Percentiles rank a stretch among this genome's conserved stretches.
phyloP scores from a whole-genome alignment of 2,797 vertebrate species.

The Lepilemur ruficaudatus region DNA sequence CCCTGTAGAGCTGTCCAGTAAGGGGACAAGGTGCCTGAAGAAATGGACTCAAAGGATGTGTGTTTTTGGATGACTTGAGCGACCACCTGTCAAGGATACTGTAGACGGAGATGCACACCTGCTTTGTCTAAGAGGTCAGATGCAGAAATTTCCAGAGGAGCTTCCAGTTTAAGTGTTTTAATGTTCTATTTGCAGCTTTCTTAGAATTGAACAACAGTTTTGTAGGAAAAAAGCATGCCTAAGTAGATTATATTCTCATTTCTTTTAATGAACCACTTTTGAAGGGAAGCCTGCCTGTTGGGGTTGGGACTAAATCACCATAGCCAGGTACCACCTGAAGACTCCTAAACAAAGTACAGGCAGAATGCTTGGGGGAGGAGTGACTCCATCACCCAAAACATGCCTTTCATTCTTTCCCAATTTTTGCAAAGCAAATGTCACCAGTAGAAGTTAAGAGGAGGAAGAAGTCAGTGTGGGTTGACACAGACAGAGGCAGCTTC shows the following conservation, averaged over 20 bases:
- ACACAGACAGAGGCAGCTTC: not conserved
- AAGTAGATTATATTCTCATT: not conserved
- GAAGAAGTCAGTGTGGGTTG: not conserved
- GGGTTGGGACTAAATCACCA: not conserved
- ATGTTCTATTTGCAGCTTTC: not conserved
- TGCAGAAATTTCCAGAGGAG: not conserved
- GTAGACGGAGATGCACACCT: fast-evolving
- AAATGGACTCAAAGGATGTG: not conserved
- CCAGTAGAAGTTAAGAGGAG: not conserved
- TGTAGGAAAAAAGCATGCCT: not conserved
- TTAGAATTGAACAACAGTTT: not conserved
- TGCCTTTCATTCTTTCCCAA: not conserved
- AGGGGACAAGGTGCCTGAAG: not conserved
- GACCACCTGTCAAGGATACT: not conserved
- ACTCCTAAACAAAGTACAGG: not conserved
- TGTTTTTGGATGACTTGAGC: not conserved
- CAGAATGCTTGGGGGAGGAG: not conserved
- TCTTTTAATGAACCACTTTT: not conserved
- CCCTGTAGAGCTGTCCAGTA: not conserved
- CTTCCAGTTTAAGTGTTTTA: not conserved
- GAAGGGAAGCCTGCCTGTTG: not conserved
- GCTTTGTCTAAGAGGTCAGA: not conserved
- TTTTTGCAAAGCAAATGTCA: conserved; percentile 38
- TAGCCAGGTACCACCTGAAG: not conserved
- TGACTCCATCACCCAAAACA: not conserved